Conservation (phyloP, 2,113 vertebrate species). For the Fulica atra region DNA sequence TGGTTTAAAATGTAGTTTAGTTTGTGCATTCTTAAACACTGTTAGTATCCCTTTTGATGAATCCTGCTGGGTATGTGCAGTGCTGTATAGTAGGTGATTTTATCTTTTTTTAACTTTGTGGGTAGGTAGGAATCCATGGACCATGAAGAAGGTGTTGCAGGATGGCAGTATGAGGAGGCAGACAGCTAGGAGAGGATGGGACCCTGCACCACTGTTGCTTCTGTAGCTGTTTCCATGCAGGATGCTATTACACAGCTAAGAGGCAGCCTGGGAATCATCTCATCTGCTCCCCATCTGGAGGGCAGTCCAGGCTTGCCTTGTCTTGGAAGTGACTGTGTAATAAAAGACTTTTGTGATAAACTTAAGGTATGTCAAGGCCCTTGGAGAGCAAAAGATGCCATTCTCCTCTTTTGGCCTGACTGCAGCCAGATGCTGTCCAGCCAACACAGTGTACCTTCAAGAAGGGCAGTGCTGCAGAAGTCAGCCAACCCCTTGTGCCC, state of each 20-base stretch:
- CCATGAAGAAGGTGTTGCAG: background rate
- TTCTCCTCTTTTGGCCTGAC: background rate
- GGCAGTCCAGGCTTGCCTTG: background rate
- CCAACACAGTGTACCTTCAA: background rate
- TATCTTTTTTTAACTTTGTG: background rate
- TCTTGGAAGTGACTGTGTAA: background rate
- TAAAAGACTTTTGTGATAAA: background rate
- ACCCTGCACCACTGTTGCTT: fast-evolving
- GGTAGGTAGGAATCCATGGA: no score
- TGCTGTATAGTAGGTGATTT: background rate
- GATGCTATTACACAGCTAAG: background rate
- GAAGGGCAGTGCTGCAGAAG: background rate
- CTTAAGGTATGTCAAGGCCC: background rate
- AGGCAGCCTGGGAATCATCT: background rate
- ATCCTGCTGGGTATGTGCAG: background rate
- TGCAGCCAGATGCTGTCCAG: background rate
- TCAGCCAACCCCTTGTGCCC: background rate
- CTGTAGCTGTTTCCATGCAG: background rate
- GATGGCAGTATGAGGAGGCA: background rate
- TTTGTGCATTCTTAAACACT: background rate
- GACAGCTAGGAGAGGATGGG: background rate
- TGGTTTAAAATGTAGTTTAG: background rate
- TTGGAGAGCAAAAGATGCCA: background rate
- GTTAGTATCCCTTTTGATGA: background rate
- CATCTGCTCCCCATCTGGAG: background rate